These are phyloP conservation scores for Carlito syrichta DNA, from an alignment of 2,113 vertebrate species.

Conservation along the genomic window DNA sequence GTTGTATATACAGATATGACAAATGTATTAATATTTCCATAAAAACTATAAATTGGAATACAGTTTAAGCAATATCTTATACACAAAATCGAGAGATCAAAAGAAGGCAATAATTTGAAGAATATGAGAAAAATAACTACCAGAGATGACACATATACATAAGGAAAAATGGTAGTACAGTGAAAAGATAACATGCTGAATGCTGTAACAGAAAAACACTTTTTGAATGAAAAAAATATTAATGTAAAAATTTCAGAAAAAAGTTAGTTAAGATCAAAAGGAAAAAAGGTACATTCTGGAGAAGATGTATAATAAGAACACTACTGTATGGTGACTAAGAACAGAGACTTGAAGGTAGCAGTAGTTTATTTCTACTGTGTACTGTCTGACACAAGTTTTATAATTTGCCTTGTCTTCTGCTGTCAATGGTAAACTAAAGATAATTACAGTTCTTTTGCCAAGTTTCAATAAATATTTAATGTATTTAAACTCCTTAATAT, in stretches of 20 bases:
- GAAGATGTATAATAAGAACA: not conserved
- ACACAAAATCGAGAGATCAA: not conserved
- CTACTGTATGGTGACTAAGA: not conserved
- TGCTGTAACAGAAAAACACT: not conserved
- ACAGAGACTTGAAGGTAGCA: not conserved
- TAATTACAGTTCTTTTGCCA: not conserved
- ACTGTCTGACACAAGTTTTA: not conserved
- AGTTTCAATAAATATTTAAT: not conserved
- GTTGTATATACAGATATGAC: not conserved
- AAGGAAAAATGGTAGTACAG: not conserved
- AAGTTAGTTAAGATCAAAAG: not conserved
- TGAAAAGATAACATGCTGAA: not conserved
- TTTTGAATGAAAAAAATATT: not conserved
- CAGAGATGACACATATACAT: not conserved
- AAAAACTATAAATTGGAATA: not conserved
- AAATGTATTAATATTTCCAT: not conserved
- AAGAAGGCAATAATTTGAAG: not conserved
- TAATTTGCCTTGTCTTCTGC: not conserved
- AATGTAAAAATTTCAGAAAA: not conserved
- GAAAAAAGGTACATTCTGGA: not conserved
- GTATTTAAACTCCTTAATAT: not conserved
- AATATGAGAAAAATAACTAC: not conserved
- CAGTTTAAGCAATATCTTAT: not conserved
- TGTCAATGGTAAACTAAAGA: not conserved
- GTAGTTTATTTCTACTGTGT: not conserved